A percentile compares a stretch with the other conserved stretches of the same genome.
These are phyloP conservation scores for Amblyraja radiata DNA, from an alignment of 2,797 vertebrate genomes.

Conservation along the genomic window DNA sequence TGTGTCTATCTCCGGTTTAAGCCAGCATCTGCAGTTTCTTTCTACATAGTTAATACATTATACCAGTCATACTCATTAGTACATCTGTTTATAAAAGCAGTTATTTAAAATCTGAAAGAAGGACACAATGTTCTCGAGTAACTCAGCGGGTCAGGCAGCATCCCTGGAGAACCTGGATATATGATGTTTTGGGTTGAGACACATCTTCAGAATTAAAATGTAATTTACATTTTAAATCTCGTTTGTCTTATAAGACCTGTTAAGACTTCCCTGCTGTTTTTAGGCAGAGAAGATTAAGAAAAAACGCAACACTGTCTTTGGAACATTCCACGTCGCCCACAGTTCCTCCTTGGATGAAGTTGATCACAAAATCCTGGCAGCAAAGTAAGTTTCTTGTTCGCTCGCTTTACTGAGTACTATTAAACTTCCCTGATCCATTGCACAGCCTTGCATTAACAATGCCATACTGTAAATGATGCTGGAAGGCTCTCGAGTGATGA, in stretches of 20 bases:
- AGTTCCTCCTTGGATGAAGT: slow-evolving; percentile 95
- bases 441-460: background rate
- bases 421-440: background rate
- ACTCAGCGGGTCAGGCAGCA: too few relatives aligned
- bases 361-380: slow-evolving; percentile 97
- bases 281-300: slow-evolving; percentile 98
- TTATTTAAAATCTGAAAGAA: background rate
- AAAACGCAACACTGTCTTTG: slow-evolving; percentile 88
- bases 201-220: too few relatives aligned
- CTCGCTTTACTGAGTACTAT: background rate
- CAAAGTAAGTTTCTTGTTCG: slow-evolving; percentile 71
- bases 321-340: slow-evolving; percentile 91
- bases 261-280: slow-evolving; percentile 41
- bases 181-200: too few relatives aligned
- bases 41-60: too few relatives aligned
- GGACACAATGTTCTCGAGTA: too few relatives aligned
- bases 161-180: too few relatives aligned
- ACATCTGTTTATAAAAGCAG: background rate
- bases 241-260: background rate
- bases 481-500: background rate
- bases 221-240: background rate
- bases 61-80: background rate
- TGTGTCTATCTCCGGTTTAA: too few relatives aligned
- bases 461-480: background rate
- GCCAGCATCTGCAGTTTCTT: too few relatives aligned